Percentiles rank a stretch among this genome's conserved stretches.
phyloP scores from a whole-genome alignment of 53 echinoderm and acorn worm genomes.

The Paelopatides confundens region DNA sequence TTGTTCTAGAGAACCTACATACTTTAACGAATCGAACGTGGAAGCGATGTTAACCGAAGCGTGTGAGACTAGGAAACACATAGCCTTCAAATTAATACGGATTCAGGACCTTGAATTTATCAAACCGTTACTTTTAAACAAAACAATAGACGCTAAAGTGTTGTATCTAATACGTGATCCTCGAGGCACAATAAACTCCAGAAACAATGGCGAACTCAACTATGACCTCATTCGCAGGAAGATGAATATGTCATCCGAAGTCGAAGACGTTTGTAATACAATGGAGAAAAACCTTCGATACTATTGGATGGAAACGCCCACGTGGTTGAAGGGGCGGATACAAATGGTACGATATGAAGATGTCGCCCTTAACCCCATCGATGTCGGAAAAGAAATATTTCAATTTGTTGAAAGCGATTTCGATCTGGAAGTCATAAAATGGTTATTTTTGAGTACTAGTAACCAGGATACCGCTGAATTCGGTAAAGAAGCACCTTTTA shows the following conservation, averaged over 20 bases:
- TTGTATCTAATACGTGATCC: constrained; percentile 87
- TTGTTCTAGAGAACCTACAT: background rate
- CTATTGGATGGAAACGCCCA: constrained; percentile 42
- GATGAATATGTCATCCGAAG: constrained; percentile 55
- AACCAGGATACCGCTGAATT: constrained; percentile 20
- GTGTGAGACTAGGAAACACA: constrained; percentile 33
- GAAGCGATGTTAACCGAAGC: constrained; percentile 15
- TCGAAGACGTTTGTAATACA: constrained; percentile 69
- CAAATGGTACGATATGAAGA: constrained; percentile 84
- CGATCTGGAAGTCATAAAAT: constrained; percentile 35
- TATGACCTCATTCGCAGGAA: constrained; percentile 65
- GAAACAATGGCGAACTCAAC: constrained; percentile 58
- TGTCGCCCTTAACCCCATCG: constrained; percentile 59
- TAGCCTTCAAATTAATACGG: constrained; percentile 80
- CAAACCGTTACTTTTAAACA: constrained; percentile 43
- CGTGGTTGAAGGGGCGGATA: constrained; percentile 70
- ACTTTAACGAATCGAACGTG: background rate
- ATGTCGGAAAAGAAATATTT: constrained; percentile 59
- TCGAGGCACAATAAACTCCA: constrained; percentile 78
- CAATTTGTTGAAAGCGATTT: constrained; percentile 45
- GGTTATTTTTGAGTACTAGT: constrained; percentile 48
- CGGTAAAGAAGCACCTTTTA: constrained; percentile 11
- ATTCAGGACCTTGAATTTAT: constrained; percentile 61
- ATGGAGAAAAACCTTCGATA: constrained; percentile 63
- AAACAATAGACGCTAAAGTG: constrained; percentile 62